Base-by-base conservation (phyloP, 2,888 invertebrate genomes). In the Chaitophorus viminalis region DNA sequence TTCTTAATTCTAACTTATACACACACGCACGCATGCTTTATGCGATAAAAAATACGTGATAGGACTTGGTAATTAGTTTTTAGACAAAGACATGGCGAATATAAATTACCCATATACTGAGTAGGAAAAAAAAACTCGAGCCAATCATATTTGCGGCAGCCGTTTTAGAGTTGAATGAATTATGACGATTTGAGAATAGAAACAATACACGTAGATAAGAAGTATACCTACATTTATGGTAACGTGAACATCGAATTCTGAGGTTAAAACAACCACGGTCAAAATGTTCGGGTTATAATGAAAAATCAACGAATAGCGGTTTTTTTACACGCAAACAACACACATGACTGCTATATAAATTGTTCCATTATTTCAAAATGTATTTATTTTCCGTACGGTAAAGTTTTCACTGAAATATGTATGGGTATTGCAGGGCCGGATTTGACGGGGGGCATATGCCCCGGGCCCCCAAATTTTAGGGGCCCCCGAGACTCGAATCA, bases 41-140 rank as follows among this genome's bases (percentile, higher is more conserved):
- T 52, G 31, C 33, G 31, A 54, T 52, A 54, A n/a, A n/a, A n/a
- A 46, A 54, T 72, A 74, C 82, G 72, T 72, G 82, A 70, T 46
- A 21, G 18, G 82, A 70, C 31, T 54, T 9, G 54, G 52, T 72
- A 31, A 74, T 82, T 72, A 82, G 54, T 74, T 54, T 54, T 72
- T 18, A 72, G 39, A 39, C 31, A 68, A 46, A 68, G 72, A 82
- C 72, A 74, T n/a, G 33, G 21, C 9, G n/a, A 82, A 74, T 79
- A 65, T 65, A 65, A 79, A n/a, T 21, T 9, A 70, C 21, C 14
- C 25, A 9, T 18, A n/a, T 29, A 39, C 25, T 14, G 14, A 54
- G 65, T 36, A 9, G 46, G 3, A 68, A 70, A 29, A 70, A n/a
- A 72, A 33, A 72, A n/a, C n/a, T n/a, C 33, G 4, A 72, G 17